Evolutionary conservation across 2,113 vertebrate species (phyloP).

Genomic region (Lonchura striata): DNA sequence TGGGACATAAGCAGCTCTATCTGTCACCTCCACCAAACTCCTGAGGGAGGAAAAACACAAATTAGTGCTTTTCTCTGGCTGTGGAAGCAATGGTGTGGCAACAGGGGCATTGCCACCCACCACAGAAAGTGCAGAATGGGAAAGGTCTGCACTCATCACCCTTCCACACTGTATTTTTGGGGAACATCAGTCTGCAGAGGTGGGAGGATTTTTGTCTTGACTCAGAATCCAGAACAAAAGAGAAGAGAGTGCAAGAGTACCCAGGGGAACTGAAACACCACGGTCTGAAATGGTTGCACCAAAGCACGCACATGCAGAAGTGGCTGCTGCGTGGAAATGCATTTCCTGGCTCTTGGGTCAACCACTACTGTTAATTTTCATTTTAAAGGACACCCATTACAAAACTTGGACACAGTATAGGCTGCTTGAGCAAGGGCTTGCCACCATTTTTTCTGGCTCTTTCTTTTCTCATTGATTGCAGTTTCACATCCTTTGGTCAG

Average conservation of each 20-base stretch:
- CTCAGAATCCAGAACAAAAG: neutral
- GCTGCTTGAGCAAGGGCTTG: neutral
- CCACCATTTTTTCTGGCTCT: neutral
- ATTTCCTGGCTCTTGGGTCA: neutral
- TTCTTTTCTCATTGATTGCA: neutral
- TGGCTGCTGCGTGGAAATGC: neutral
- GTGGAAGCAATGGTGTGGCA: neutral
- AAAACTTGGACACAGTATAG: rapidly evolving
- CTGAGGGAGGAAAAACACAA: neutral
- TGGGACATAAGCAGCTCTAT: neutral
- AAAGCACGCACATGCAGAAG: neutral
- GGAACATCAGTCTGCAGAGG: neutral
- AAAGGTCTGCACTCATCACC: neutral
- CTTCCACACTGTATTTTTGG: neutral
- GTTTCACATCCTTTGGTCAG: neutral
- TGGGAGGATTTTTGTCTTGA: neutral
- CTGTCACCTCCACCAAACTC: neutral
- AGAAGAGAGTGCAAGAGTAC: neutral
- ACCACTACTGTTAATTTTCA: neutral
- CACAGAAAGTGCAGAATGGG: neutral
- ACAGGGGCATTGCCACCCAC: neutral
- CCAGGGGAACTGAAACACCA: neutral
- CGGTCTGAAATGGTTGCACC: rapidly evolving
- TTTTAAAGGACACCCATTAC: neutral
- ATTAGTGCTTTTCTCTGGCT: neutral